Evolutionary conservation across 1,140 invertebrate genomes (phyloP).

Genomic region (Caenorhabditis brenneri): DNA sequence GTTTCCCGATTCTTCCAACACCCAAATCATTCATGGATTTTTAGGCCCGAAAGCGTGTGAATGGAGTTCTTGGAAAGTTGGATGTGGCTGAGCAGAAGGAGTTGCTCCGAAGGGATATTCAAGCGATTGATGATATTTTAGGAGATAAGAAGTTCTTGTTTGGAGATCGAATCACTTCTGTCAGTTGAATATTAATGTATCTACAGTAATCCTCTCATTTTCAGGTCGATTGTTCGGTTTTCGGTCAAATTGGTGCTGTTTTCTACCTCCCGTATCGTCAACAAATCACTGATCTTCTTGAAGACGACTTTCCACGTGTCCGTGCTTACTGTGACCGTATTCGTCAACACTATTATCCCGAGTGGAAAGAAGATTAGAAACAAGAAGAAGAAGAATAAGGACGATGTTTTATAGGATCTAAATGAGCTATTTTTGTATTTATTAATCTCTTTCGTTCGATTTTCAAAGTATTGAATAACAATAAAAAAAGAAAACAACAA

Average conservation of each 20-base stretch:
- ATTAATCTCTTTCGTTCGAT: too few relatives aligned
- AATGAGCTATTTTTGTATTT: background rate
- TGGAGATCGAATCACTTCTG: constrained; percentile 50
- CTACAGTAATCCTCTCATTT: background rate
- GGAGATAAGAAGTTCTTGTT: constrained; percentile 58
- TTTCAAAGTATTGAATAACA: too few relatives aligned
- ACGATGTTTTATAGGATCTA: background rate
- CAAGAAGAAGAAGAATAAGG: background rate
- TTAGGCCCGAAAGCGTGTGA: constrained; percentile 34
- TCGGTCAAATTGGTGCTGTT: constrained; percentile 53
- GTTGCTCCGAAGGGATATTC: constrained; percentile 48
- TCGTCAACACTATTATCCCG: constrained; percentile 55
- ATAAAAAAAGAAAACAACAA: too few relatives aligned
- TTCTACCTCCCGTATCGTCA: constrained; percentile 58
- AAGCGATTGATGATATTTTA: constrained; percentile 55
- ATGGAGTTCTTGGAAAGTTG: constrained; percentile 44
- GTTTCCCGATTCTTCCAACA: too few relatives aligned
- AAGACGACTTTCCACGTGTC: constrained; percentile 57
- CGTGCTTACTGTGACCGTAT: constrained; percentile 51
- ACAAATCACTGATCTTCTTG: constrained; percentile 53
- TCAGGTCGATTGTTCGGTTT: constrained; percentile 58
- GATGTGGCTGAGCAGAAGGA: constrained; percentile 47
- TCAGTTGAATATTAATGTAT: background rate
- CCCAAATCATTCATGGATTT: too few relatives aligned
- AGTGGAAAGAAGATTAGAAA: constrained; percentile 53